Percentiles rank a stretch among this genome's conserved stretches.
Evolutionary conservation across 1,140 invertebrate species (phyloP).

Genomic region (Artemia franciscana): DNA sequence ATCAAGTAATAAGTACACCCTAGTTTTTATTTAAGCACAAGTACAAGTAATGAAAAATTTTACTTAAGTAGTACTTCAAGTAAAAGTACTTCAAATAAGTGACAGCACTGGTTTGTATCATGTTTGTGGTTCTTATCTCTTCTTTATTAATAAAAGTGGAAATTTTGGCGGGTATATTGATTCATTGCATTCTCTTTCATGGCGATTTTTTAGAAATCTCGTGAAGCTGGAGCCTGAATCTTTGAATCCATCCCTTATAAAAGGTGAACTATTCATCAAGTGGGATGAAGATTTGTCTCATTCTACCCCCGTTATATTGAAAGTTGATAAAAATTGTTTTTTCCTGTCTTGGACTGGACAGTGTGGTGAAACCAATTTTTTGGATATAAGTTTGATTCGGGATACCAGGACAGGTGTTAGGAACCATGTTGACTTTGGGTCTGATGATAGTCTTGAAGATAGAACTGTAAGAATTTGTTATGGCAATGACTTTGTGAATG

Average conservation of each 20-base stretch:
- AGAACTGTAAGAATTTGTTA: slow-evolving; percentile 79
- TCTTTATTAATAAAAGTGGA: no score
- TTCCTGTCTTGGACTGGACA: slow-evolving; percentile 80
- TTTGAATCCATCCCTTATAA: slow-evolving; percentile 58
- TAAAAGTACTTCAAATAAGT: no score
- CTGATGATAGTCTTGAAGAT: slow-evolving; percentile 71
- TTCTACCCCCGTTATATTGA: slow-evolving; percentile 63
- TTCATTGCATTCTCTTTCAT: no score
- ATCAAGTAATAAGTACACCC: no score
- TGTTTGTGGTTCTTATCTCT: no score
- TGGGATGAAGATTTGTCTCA: slow-evolving; percentile 87
- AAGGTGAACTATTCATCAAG: slow-evolving; percentile 84
- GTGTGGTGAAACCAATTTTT: slow-evolving; percentile 74
- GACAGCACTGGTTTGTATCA: no score
- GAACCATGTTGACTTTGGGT: slow-evolving; percentile 60
- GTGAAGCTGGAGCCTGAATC: slow-evolving; percentile 40
- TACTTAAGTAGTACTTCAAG: no score
- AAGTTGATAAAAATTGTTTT: slow-evolving; percentile 71
- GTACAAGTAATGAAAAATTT: no score
- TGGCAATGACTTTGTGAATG: slow-evolving; percentile 75
- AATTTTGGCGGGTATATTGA: no score
- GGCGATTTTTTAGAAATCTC: no score
- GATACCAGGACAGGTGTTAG: slow-evolving; percentile 70
- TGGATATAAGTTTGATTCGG: slow-evolving; percentile 71
- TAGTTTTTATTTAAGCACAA: no score